Evolutionary conservation across 2,113 vertebrate species (phyloP).

Genomic region (Catagonus wagneri): DNA sequence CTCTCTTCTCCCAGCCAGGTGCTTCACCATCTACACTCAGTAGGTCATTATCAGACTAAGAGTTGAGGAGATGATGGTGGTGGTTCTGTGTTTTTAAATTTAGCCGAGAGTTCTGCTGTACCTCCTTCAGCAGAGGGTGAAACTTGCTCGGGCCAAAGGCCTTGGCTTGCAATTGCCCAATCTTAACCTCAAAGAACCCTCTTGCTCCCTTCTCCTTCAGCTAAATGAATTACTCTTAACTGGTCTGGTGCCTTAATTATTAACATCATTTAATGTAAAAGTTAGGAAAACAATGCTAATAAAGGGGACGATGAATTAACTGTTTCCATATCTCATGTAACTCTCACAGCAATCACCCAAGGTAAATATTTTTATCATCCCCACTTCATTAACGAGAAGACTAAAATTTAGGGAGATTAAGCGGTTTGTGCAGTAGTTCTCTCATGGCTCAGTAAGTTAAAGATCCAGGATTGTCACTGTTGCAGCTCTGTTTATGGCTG

Average conservation of each 20-base stretch:
- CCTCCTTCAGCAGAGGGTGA: not conserved
- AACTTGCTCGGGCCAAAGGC: not conserved
- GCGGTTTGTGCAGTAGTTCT: too few relatives aligned
- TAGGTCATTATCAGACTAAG: not conserved
- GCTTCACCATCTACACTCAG: not conserved
- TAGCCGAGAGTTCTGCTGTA: not conserved
- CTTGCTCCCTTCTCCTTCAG: not conserved
- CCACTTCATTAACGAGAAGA: not conserved
- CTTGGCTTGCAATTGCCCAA: not conserved
- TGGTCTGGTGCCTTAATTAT: not conserved
- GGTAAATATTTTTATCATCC: not conserved
- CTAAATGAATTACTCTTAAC: not conserved
- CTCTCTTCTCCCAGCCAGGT: not conserved
- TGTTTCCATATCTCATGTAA: not conserved
- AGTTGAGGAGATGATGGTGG: too few relatives aligned
- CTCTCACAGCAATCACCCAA: not conserved
- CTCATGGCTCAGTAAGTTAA: too few relatives aligned
- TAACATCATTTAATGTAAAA: not conserved
- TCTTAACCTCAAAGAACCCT: not conserved
- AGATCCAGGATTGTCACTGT: too few relatives aligned
- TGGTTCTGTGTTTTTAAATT: not conserved
- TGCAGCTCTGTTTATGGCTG: too few relatives aligned
- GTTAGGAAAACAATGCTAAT: not conserved
- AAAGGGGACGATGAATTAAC: not conserved
- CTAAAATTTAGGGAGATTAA: not conserved